A percentile compares a stretch with the other conserved stretches of the same genome.
Conservation (phyloP, 2,888 invertebrate species). For the Caenorhabditis parvicauda region DNA sequence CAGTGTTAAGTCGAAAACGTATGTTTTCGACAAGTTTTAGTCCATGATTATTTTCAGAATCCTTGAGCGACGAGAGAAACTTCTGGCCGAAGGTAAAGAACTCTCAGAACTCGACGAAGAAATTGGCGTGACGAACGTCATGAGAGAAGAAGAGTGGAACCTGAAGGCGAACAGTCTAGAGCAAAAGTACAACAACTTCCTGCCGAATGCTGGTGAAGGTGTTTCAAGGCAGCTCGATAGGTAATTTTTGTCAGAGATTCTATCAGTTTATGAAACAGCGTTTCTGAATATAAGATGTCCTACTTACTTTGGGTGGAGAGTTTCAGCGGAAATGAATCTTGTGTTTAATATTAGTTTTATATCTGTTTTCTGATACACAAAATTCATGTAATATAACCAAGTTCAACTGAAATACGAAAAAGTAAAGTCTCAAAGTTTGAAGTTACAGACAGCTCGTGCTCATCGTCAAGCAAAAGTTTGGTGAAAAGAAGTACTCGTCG, state of each 20-base stretch:
- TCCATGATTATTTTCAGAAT: slow-evolving; percentile 36
- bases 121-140: slow-evolving; percentile 50
- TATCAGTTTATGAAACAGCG: no score
- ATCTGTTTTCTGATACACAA: no score
- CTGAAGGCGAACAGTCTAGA: slow-evolving; percentile 19
- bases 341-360: no score
- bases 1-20: neutral
- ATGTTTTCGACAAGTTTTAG: neutral
- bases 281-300: no score
- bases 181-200: slow-evolving; percentile 16
- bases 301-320: no score
- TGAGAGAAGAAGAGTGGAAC: slow-evolving; percentile 52
- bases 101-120: slow-evolving; percentile 58
- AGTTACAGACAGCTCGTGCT: slow-evolving; percentile 52
- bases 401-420: no score
- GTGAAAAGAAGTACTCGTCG: slow-evolving; percentile 22
- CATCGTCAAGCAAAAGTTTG: slow-evolving; percentile 48
- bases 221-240: no score
- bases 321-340: no score
- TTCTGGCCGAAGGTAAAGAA: slow-evolving; percentile 54
- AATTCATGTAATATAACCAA: no score
- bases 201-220: no score
- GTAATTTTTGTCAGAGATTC: no score
- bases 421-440: no score
- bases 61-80: slow-evolving; percentile 38